A percentile compares a stretch with the other conserved stretches of the same genome.
These are phyloP conservation scores for Stylophora pistillata DNA, from an alignment of 64 coral and sea anemone genomes.

Conservation along the genomic window DNA sequence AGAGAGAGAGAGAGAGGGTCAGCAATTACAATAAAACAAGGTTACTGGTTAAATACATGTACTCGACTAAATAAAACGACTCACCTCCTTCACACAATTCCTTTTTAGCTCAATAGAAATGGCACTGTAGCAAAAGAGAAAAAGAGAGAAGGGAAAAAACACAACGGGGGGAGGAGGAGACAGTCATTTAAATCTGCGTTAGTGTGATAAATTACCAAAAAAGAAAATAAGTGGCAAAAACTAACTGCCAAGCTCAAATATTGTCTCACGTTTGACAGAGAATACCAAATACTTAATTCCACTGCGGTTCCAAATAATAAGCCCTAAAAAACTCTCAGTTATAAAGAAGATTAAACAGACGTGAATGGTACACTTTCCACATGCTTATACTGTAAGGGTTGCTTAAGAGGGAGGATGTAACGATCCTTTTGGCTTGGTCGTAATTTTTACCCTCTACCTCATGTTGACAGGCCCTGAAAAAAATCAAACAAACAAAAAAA, in stretches of 20 bases:
- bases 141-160: not conserved
- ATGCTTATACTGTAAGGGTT: conserved; percentile 71
- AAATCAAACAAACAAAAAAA: not conserved
- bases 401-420: conserved; percentile 54
- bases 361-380: conserved; percentile 96
- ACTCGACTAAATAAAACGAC: not conserved
- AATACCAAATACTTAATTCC: no score
- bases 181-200: conserved; percentile 23
- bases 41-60: not conserved
- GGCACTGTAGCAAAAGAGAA: conserved; percentile 51
- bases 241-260: no score
- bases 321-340: not conserved
- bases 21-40: no score
- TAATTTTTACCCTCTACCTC: conserved; percentile 50
- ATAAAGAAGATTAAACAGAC: not conserved
- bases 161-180: not conserved
- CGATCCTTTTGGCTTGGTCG: conserved; percentile 79
- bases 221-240: not conserved
- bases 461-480: conserved; percentile 73
- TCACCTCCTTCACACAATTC: conserved; percentile 87
- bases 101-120: conserved; percentile 81
- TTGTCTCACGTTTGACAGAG: no score
- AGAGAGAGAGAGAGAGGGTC: no score
- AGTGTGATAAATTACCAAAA: not conserved
- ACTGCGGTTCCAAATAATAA: no score